Evolutionary conservation across 1,140 invertebrate species (phyloP).

Genomic region (Brachionus angularis): DNA sequence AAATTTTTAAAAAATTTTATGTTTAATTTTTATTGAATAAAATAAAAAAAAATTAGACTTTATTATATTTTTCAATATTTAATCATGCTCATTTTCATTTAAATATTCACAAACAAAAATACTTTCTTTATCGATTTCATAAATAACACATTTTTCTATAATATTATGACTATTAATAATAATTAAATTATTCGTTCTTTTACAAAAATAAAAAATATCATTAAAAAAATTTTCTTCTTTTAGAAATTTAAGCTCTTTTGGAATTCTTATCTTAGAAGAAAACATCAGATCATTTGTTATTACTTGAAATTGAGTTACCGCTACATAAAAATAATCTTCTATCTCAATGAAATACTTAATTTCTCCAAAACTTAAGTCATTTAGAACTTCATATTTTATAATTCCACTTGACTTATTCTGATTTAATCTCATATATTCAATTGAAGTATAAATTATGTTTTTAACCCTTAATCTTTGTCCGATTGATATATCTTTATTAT

Average conservation of each 20-base stretch:
- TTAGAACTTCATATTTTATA: constrained; percentile 7
- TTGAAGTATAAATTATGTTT: constrained; percentile 21
- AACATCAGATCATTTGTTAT: background rate
- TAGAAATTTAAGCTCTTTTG: background rate
- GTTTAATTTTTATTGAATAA: background rate
- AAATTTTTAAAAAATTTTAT: background rate
- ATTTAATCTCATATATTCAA: background rate
- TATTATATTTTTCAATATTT: background rate
- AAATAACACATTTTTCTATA: constrained; percentile 13
- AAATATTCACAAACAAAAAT: constrained; percentile 13
- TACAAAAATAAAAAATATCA: constrained; percentile 10
- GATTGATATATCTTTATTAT: background rate
- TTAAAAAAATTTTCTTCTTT: constrained; percentile 17
- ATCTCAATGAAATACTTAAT: background rate
- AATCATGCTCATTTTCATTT: constrained; percentile 36
- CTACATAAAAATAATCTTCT: constrained; percentile 15
- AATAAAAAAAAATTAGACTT: background rate
- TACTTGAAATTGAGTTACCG: background rate
- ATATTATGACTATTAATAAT: constrained; percentile 11
- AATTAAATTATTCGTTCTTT: constrained; percentile 16
- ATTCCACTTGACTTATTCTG: constrained; percentile 10
- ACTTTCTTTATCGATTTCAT: background rate
- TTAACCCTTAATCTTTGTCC: constrained; percentile 21
- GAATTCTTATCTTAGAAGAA: background rate
- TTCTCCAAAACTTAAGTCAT: background rate